Evolutionary conservation across 2,888 invertebrate species (phyloP), one percentile per base, ranked within the genome.

Genomic region (Temnothorax unifasciatus): DNA sequence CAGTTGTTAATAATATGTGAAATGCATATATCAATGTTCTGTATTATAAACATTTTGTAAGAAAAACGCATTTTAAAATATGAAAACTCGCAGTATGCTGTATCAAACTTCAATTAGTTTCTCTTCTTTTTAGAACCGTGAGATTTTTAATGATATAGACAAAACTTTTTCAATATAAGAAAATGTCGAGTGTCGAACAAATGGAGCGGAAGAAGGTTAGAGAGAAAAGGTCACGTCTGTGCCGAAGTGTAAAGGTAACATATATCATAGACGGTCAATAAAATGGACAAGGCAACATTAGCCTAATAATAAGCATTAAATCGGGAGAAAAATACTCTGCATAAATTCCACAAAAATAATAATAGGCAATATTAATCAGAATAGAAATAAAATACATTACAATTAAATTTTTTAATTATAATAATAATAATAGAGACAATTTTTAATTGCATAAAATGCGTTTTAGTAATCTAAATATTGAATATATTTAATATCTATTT

Each of bases 131-230:
- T 47, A 68, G 3, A 76, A n/a, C 4, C 8, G 6, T 69, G 2
- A 21, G 13, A 57, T 69, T 29, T 71, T 69, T 79, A 69, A 71
- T 38, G 21, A 57, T 57, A 25, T 8, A 29, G 44, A 34, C 69
- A 59, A 15, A 4, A 21, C n/a, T 50, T 63, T 76, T 18, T 25
- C 38, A 25, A 25, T 8, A 44, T 13, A 44, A 69, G 44, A 54
- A 75, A 82, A 82, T 82, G 82, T 82, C 75, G 74, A 54, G 41
- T 38, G 34, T 34, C 54, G 66, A 66, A 64, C 82, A 66, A 81
- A 84, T 84, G 84, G 73, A 81, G 84, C 81, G 84, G 29, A 11
- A 64, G 21, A 81, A 81, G 84, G 81, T 84, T 81, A 84, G 44
- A 25, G 34, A 25, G 81, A 76, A 81, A 84, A 81, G 81, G 61